Conservation (phyloP, 2,888 invertebrate species). For the Rhamnusium bicolor region DNA sequence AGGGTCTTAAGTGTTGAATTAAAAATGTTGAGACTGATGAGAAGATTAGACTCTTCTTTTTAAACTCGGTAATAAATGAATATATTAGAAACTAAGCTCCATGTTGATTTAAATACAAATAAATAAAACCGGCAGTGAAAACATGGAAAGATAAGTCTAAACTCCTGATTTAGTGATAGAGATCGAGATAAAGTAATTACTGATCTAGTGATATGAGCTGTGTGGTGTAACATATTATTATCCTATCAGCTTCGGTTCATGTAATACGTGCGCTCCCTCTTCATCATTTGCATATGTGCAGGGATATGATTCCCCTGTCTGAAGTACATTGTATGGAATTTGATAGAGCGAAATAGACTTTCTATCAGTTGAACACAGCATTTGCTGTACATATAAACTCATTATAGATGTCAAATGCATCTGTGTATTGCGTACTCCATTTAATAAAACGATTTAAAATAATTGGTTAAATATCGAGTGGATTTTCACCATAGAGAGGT, state of each 20-base stretch:
- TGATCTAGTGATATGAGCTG: constrained; percentile 61
- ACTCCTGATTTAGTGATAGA: not conserved
- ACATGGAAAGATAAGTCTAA: not conserved
- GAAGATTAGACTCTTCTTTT: too few relatives aligned
- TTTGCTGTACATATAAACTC: constrained; percentile 10
- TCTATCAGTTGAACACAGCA: not conserved
- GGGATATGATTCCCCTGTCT: constrained; percentile 43
- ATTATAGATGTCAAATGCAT: constrained; percentile 44
- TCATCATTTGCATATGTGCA: constrained; percentile 63
- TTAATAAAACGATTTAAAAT: constrained; percentile 4
- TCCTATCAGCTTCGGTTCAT: constrained; percentile 64
- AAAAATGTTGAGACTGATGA: too few relatives aligned
- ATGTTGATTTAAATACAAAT: not conserved
- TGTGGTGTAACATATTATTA: constrained; percentile 67
- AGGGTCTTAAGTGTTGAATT: too few relatives aligned
- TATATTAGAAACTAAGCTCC: not conserved
- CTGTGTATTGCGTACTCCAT: constrained; percentile 33
- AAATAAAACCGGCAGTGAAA: not conserved
- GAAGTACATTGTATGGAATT: constrained; percentile 37
- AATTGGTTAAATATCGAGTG: not conserved
- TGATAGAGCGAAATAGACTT: constrained; percentile 29
- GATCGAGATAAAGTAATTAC: constrained; percentile 62
- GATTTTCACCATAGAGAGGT: not conserved
- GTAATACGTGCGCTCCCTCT: constrained; percentile 60
- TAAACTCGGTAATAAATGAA: not conserved